Evolutionary conservation across 2,888 invertebrate genomes (phyloP), one percentile per base, ranked within the genome.

Genomic region (Chrysotoxum bicinctum): DNA sequence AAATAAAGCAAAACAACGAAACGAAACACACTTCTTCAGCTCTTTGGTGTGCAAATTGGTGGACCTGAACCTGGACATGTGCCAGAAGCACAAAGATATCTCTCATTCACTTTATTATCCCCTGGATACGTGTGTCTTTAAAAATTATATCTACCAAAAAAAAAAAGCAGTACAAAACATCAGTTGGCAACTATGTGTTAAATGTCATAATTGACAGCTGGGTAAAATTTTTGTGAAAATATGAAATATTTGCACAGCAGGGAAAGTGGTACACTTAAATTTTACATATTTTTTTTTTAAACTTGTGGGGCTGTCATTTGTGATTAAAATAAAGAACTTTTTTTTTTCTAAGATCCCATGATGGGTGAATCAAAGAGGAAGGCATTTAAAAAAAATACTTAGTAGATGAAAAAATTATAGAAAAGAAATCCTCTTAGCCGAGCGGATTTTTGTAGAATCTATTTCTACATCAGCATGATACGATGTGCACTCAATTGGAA

Each of bases 181-280:
- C 32, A 66, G 45, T 9, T 60, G 26, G 21, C 72, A 80, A 84
- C 56, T 84, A 84, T 84, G 74, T 84, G 80, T 48, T 66, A 80
- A 76, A 76, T 76, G 75, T 84, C 84, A 84, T 80, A 84, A 84
- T 84, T 80, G 84, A 80, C 75, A 72, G 64, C 8, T 64, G 48
- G 58, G 35, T 30, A 40, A 16, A 43, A 40, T 43, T 43, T 78
- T 78, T 56, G 23, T 19, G 50, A 58, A 72, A 6, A 30, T 45
- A 64, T 60, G 37, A n/a, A 40, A 6, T 14, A 66, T 84, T 80
- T 84, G 64, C 69, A 69, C 19, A 10, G 2, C 35, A 30, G 54
- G 1, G 23, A 26, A 60, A n/a, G 64, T n/a, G n/a, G 2, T n/a
- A 40, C 16, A n/a, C 30, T n/a, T 19, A 48, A 66, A 23, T 23